Percentiles rank a stretch among this genome's conserved stretches.
Evolutionary conservation across 2,113 vertebrate species (phyloP).

Genomic region (Ranitomeya imitator): DNA sequence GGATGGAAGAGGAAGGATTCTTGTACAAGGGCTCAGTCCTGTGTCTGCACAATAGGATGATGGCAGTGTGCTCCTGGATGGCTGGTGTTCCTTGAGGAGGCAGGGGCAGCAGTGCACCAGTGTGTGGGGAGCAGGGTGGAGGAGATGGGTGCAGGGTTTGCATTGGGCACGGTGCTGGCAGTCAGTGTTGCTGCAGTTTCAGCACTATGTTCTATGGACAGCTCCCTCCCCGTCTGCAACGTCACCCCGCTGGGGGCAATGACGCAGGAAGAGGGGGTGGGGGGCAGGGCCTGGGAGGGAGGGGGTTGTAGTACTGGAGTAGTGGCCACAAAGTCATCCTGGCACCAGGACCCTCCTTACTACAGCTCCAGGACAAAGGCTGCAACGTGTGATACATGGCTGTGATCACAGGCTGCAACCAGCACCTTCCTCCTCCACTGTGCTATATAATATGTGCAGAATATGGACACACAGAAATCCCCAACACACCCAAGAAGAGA

Average conservation of each 20-base stretch:
- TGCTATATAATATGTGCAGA: too few relatives aligned
- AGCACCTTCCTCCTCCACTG: too few relatives aligned
- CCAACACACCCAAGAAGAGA: too few relatives aligned
- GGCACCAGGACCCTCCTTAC: conserved; percentile 33
- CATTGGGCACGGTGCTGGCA: conserved; percentile 58
- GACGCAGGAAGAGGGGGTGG: conserved; percentile 45
- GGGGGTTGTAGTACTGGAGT: background rate
- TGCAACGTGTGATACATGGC: too few relatives aligned
- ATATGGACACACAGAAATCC: too few relatives aligned
- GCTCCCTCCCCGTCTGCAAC: conserved; percentile 72
- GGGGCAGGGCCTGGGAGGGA: background rate
- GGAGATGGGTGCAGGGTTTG: conserved; percentile 58
- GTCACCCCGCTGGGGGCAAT: conserved; percentile 64
- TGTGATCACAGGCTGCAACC: too few relatives aligned
- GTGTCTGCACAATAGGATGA: background rate
- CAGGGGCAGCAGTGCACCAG: background rate
- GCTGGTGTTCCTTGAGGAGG: background rate
- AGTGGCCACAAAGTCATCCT: conserved; percentile 1
- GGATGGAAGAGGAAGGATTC: conserved; percentile 65
- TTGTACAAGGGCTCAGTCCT: conserved; percentile 56
- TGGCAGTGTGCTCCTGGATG: background rate
- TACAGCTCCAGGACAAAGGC: background rate
- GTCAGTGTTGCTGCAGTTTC: conserved; percentile 73
- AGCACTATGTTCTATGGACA: conserved; percentile 78
- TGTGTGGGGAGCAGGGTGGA: conserved; percentile 51